A percentile compares a stretch with the other conserved stretches of the same genome.
These are phyloP conservation scores for Unio delphinus DNA, from an alignment of 2,888 invertebrate species.

Conservation along the genomic window DNA sequence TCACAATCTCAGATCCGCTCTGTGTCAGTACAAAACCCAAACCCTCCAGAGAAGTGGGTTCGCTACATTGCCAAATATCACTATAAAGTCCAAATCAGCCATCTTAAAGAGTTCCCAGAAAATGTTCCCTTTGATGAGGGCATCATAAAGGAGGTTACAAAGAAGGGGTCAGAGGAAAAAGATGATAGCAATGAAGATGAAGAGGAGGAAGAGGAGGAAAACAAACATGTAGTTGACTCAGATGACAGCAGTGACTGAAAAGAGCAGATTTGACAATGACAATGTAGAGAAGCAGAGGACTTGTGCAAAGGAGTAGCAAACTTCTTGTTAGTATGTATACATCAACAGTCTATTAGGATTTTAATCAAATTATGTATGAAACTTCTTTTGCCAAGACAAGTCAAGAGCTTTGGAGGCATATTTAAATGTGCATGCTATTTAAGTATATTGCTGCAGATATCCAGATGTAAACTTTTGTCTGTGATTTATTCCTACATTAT, in stretches of 20 bases:
- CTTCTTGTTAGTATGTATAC: no score
- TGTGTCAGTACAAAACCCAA: slow-evolving; percentile 75
- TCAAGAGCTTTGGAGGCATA: no score
- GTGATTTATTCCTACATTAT: no score
- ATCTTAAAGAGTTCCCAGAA: slow-evolving; percentile 40
- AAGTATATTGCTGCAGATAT: no score
- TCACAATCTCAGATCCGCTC: slow-evolving; percentile 97
- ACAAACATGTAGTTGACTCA: slow-evolving; percentile 25
- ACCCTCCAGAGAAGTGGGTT: slow-evolving; percentile 98
- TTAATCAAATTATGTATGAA: no score
- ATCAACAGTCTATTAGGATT: no score
- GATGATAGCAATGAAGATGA: slow-evolving; percentile 12
- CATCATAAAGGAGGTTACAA: slow-evolving; percentile 30
- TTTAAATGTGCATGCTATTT: no score
- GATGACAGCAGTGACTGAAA: slow-evolving; percentile 16
- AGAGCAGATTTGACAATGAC: not conserved
- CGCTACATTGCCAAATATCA: slow-evolving; percentile 94
- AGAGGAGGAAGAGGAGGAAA: slow-evolving; percentile 19
- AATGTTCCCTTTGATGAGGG: slow-evolving; percentile 20
- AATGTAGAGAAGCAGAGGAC: not conserved
- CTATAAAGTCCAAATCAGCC: slow-evolving; percentile 67
- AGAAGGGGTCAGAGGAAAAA: slow-evolving; percentile 1
- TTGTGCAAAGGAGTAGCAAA: not conserved
- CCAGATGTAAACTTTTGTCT: no score
- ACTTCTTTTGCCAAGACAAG: no score